Percentiles rank a stretch among this genome's conserved stretches.
phyloP scores from a whole-genome alignment of 2,113 vertebrate species.

The Tenrec ecaudatus region DNA sequence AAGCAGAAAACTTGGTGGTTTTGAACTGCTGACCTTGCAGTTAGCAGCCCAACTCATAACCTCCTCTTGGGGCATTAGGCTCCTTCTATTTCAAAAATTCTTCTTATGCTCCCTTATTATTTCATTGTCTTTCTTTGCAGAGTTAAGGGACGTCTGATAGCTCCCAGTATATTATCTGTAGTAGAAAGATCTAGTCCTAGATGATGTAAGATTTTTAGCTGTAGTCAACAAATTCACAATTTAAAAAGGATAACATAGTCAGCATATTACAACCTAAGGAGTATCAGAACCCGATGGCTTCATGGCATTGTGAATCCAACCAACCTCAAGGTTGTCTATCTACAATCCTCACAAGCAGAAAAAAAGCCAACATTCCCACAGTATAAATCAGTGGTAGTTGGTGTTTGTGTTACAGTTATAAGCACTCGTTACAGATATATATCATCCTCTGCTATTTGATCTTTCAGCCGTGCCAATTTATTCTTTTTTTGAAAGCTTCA shows the following conservation, averaged over 20 bases:
- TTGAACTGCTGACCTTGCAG: too few species aligned
- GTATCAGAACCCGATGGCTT: background rate
- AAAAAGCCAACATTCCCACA: too few species aligned
- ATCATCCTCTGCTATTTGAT: background rate
- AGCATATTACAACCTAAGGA: background rate
- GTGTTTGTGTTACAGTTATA: background rate
- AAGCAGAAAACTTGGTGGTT: too few species aligned
- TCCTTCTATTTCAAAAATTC: background rate
- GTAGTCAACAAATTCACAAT: background rate
- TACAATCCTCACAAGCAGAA: background rate
- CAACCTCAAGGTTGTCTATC: accelerated
- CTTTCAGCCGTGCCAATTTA: background rate
- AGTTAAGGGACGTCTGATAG: background rate
- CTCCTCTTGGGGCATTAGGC: background rate
- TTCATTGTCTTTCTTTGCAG: too few species aligned
- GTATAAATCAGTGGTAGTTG: background rate
- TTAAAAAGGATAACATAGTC: background rate
- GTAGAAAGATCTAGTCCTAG: background rate
- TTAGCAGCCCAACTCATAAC: too few species aligned
- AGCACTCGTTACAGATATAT: background rate
- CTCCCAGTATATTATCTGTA: background rate
- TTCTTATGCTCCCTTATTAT: too few species aligned
- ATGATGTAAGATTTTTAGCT: background rate
- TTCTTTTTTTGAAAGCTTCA: background rate
- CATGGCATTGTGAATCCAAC: background rate